These are phyloP conservation scores for Oreochromis grahami DNA, from an alignment of 2,797 vertebrate species.

Conservation along the genomic window DNA sequence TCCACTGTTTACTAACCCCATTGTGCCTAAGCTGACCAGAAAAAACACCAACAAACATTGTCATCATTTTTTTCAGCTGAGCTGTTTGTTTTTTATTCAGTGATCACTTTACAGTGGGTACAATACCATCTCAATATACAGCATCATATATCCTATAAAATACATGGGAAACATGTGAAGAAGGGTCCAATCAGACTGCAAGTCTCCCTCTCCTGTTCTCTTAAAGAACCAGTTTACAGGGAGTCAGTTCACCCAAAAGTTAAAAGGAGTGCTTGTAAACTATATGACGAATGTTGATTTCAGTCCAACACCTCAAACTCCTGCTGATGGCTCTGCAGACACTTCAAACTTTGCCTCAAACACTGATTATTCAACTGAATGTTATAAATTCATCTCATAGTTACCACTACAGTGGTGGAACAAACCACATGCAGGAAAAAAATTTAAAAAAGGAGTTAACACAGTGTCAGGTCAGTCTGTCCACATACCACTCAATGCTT, in stretches of 20 bases:
- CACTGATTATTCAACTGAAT: slow-evolving; percentile 11
- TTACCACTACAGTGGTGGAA: not conserved
- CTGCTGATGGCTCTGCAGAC: slow-evolving; percentile 2
- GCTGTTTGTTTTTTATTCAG: slow-evolving; percentile 69
- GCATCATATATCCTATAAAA: slow-evolving; percentile 45
- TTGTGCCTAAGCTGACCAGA: not conserved
- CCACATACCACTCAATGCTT: not conserved
- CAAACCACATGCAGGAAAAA: slow-evolving; percentile 17
- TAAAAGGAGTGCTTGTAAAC: slow-evolving; percentile 44
- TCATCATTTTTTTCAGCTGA: slow-evolving; percentile 28
- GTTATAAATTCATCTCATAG: not conserved
- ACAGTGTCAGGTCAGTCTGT: slow-evolving; percentile 22
- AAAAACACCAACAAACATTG: not conserved
- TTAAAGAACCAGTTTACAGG: slow-evolving; percentile 9
- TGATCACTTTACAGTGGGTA: slow-evolving; percentile 61
- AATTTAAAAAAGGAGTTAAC: not conserved
- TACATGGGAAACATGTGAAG: slow-evolving; percentile 30
- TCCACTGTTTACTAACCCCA: not conserved
- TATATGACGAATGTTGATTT: not conserved
- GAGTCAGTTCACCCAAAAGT: slow-evolving; percentile 2
- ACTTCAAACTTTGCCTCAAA: slow-evolving; percentile 56
- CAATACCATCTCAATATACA: slow-evolving; percentile 66
- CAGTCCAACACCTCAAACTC: slow-evolving; percentile 25
- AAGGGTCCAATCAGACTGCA: not conserved
- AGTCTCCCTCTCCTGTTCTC: not conserved